Percentiles rank a stretch among this genome's conserved stretches.
Evolutionary conservation across 2,797 vertebrate species (phyloP).

Genomic region (Onychomys arenicola): DNA sequence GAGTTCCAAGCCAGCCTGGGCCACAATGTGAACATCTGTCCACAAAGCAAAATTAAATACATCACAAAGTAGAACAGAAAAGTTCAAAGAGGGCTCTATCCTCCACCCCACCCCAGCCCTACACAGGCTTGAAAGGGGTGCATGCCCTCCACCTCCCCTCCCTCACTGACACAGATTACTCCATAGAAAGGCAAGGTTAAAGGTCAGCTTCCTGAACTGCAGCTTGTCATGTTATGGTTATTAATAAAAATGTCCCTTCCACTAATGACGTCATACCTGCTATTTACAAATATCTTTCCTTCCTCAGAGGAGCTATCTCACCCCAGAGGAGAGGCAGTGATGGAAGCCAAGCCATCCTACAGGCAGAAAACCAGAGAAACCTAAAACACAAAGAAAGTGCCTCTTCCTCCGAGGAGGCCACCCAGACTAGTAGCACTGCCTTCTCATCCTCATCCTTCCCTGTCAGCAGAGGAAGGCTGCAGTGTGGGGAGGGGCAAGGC

Average conservation of each 20-base stretch:
- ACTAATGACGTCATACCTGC: slow-evolving; percentile 47
- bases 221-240: neutral
- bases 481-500: neutral
- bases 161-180: neutral
- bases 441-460: neutral
- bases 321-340: neutral
- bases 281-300: slow-evolving; percentile 54
- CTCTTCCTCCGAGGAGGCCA: neutral
- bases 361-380: slow-evolving; percentile 34
- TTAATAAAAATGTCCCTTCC: slow-evolving; percentile 17
- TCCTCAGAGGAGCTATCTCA: slow-evolving; percentile 11
- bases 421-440: neutral
- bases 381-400: neutral
- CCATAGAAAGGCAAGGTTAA: neutral
- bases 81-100: neutral
- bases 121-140: neutral
- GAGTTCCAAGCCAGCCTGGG: neutral
- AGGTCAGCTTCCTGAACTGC: slow-evolving; percentile 52
- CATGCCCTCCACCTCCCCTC: too few relatives aligned
- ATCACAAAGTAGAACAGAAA: neutral
- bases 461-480: neutral
- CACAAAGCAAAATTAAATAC: neutral
- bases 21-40: neutral
- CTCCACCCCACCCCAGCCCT: too few relatives aligned
- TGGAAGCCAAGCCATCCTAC: neutral